Evolutionary conservation across 2,797 vertebrate genomes (phyloP), one percentile per base, ranked within the genome.

Genomic region (Natrix natrix): DNA sequence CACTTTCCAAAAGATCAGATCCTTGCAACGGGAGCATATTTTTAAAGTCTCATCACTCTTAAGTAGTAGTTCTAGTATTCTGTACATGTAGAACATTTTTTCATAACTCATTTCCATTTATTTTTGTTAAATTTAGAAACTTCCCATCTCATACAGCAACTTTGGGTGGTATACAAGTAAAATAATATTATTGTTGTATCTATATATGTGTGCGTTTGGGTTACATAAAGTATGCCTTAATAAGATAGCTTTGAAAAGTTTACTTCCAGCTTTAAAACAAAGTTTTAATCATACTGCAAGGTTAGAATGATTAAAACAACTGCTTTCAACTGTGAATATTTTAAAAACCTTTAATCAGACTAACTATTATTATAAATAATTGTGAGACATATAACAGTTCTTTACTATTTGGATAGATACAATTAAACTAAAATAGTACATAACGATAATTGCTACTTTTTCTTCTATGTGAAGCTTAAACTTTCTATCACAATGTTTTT

Each of bases 401-500:
- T n/a, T 56, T 59, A 16, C 26, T 83, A 26, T 91, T 57, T 57
- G 57, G 24, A 28, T 57, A 59, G 83, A 56, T 14, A 60, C 48
- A 37, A 2, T 37, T 54, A 7, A 54, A 26, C 20, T 63, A 86
- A 55, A 87, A 59, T 48, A 17, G 22, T 8, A 24, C 22, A 87
- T 43, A 52, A n/a, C 4, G 8, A 43, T 48, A 83, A 83, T 43
- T 83, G 28, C 16, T 91, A 28, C 22, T 69, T 90, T 1, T 43
- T 55, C 59, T 69, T 24, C 10, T 66, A 13, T 26, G 28, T 7
- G n/a, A 59, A 56, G 26, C 48, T 52, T 89, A 32, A 56, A 26
- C 17, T 43, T 66, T 86, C 1, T 90, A 5, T 52, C 66, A 52
- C 87, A 7, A 0, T 26, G 91, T 92, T 0, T 1, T 17, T 3